phyloP scores from a whole-genome alignment of 2,113 vertebrate species.

The Thymallus thymallus region DNA sequence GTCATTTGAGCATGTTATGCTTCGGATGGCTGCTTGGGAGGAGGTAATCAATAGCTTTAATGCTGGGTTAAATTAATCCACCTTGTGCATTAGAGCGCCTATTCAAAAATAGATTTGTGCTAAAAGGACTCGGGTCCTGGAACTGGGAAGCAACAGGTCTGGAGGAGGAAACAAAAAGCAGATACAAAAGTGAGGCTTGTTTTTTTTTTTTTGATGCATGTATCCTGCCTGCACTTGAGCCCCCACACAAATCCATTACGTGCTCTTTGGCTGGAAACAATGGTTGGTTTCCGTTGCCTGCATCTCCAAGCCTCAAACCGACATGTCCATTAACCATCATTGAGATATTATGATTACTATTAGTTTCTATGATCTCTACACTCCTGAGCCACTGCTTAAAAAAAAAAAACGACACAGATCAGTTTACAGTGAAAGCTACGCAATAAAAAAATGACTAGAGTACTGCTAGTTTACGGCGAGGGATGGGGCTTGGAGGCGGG shows the following conservation, averaged over 20 bases:
- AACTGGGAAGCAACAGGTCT: not conserved
- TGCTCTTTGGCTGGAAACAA: not conserved
- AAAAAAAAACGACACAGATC: too few relatives aligned
- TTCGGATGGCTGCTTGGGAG: slow-evolving; percentile 15
- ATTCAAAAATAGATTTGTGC: slow-evolving; percentile 34
- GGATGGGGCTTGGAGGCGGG: too few relatives aligned
- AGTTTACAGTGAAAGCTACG: too few relatives aligned
- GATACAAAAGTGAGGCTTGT: not conserved
- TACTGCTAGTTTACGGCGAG: too few relatives aligned
- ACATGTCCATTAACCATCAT: not conserved
- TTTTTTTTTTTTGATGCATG: not conserved
- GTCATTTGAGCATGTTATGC: slow-evolving; percentile 19
- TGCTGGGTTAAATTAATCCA: slow-evolving; percentile 46
- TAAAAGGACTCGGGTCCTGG: slow-evolving; percentile 1
- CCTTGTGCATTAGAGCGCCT: slow-evolving; percentile 18
- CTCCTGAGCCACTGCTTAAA: too few relatives aligned
- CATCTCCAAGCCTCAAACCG: not conserved
- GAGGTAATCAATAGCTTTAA: slow-evolving; percentile 41
- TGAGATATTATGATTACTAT: too few relatives aligned
- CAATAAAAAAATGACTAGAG: too few relatives aligned
- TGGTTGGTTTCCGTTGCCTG: not conserved
- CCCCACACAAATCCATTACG: not conserved
- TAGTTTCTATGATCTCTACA: too few relatives aligned
- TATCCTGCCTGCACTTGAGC: not conserved
- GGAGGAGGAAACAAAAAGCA: not conserved